A percentile compares a stretch with the other conserved stretches of the same genome.
These are phyloP conservation scores for Thymelicus lineola DNA, from an alignment of 2,888 invertebrate species.

Conservation along the genomic window DNA sequence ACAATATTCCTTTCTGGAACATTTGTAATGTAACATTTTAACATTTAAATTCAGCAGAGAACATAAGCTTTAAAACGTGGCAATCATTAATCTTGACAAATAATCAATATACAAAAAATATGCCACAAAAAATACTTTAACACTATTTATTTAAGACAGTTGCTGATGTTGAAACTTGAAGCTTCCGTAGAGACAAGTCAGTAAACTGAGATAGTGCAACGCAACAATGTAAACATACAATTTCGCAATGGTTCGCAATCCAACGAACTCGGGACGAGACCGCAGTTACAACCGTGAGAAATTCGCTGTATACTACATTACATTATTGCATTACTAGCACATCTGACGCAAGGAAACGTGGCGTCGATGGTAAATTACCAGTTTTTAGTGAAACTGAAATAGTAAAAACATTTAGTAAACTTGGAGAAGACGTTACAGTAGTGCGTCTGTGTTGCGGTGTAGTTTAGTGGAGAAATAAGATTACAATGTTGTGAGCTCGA, in stretches of 20 bases:
- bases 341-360: conserved; percentile 63
- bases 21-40: too few relatives aligned
- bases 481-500: too few relatives aligned
- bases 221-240: conserved; percentile 47
- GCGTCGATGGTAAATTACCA: conserved; percentile 31
- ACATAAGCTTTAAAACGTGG: too few relatives aligned
- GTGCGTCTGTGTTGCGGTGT: background rate
- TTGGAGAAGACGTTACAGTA: background rate
- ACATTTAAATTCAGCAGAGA: too few relatives aligned
- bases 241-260: conserved; percentile 69
- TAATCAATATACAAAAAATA: too few relatives aligned
- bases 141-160: too few relatives aligned
- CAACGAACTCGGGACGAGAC: conserved; percentile 65
- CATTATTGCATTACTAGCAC: conserved; percentile 33
- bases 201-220: conserved; percentile 31
- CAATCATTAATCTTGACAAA: too few relatives aligned
- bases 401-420: background rate
- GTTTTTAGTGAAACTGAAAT: background rate
- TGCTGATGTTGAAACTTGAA: background rate
- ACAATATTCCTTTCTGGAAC: too few relatives aligned
- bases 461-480: too few relatives aligned
- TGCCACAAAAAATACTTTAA: too few relatives aligned
- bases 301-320: conserved; percentile 37
- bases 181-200: background rate
- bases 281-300: conserved; percentile 65